Evolutionary conservation across 2,888 invertebrate species (phyloP).

Genomic region (Tetragnatha montana): DNA sequence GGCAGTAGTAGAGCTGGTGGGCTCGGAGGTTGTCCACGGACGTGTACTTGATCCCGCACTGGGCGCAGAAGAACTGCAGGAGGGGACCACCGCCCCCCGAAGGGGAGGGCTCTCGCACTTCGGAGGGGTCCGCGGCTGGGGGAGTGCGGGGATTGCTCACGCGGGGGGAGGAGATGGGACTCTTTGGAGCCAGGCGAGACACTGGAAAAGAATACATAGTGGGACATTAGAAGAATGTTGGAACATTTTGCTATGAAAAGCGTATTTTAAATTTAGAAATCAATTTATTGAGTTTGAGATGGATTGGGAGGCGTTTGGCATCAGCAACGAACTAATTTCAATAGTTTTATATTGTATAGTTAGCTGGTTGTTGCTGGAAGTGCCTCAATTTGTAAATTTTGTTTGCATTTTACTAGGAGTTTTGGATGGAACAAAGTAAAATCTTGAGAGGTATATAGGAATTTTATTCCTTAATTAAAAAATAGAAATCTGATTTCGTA

Average conservation of each 20-base stretch:
- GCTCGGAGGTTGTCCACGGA: slow-evolving; percentile 94
- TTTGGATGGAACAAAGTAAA: too few relatives aligned
- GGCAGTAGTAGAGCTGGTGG: slow-evolving; percentile 95
- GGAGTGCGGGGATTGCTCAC: slow-evolving; percentile 50
- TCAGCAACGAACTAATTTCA: too few relatives aligned
- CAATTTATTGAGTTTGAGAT: too few relatives aligned
- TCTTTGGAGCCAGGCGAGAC: slow-evolving; percentile 35
- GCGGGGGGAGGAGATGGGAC: slow-evolving; percentile 62
- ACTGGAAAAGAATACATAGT: slow-evolving; percentile 23
- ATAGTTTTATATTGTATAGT: too few relatives aligned
- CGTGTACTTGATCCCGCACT: slow-evolving; percentile 96
- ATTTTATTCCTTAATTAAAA: too few relatives aligned
- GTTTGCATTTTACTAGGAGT: too few relatives aligned
- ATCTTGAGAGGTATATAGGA: too few relatives aligned
- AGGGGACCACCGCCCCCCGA: slow-evolving; percentile 54
- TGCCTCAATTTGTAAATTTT: too few relatives aligned
- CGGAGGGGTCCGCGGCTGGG: slow-evolving; percentile 18
- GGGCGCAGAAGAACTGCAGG: slow-evolving; percentile 84
- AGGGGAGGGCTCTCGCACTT: slow-evolving; percentile 29
- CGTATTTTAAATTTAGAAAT: too few relatives aligned
- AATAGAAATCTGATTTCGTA: too few relatives aligned
- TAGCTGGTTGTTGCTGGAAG: too few relatives aligned
- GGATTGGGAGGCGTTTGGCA: too few relatives aligned
- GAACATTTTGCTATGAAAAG: not conserved
- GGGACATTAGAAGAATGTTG: not conserved